Evolutionary conservation across 2,113 vertebrate species (phyloP), one percentile per base, ranked within the genome.

Genomic region (Pogonocichla stellata): DNA sequence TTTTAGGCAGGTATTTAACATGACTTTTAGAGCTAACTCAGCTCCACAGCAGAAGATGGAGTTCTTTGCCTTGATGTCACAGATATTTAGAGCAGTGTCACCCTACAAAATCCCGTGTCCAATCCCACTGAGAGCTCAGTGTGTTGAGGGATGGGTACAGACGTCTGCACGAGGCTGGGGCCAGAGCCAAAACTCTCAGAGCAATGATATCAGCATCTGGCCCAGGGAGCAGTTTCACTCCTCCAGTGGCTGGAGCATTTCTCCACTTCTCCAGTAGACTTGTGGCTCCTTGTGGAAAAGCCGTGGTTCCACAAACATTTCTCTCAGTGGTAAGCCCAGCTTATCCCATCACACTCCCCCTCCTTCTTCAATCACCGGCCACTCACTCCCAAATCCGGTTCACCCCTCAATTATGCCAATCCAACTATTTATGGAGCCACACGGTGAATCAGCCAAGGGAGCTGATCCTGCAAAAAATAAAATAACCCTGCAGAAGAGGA

Each of bases 321-420:
- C 86, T 90, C 56, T 66, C 69, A 0, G 67, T 86, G 72, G 95
- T 88, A 90, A 97, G 69, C 75, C 75, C 75, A 58, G 75, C 51
- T 93, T 93, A 96, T 73, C 86, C 92, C 82, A 60, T 86, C 92
- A 56, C 82, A 71, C 83, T 94, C 82, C 86, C 92, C 80, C 91
- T 93, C 78, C 67, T 86, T 83, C 71, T 83, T 83, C 94, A 72
- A 92, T 96, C 94, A 93, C 88, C 92, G 91, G 77, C 80, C 96
- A 95, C 95, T 96, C 95, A 88, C 72, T 97, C 86, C 82, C 60
- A 92, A 97, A 97, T 94, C 94, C 88, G 4, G 2, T 28, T 88
- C 96, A 86, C 92, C 95, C 96, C 75, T 92, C 92, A 88, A 86
- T 96, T 95, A 92, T 80, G 94, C 92, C 96, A 96, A 90, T 92